These are phyloP conservation scores for Arion vulgaris DNA, from an alignment of 1,140 invertebrate genomes.

Conservation along the genomic window DNA sequence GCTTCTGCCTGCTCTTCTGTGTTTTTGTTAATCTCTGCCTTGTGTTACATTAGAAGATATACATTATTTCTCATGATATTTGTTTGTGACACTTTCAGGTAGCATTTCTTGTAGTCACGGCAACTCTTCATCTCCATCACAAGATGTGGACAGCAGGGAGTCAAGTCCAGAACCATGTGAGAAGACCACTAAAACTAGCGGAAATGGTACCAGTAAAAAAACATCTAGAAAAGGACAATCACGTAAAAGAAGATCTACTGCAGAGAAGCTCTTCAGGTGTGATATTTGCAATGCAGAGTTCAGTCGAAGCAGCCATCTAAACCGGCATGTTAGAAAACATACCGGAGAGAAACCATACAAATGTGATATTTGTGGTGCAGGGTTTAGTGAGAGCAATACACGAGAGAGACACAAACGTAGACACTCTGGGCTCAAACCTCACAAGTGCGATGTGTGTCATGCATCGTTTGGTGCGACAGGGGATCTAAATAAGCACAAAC, in stretches of 20 bases:
- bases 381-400: slow-evolving; percentile 68
- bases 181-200: too few relatives aligned
- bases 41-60: too few relatives aligned
- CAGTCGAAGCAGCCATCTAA: background rate
- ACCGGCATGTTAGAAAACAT: background rate
- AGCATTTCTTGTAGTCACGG: too few relatives aligned
- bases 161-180: too few relatives aligned
- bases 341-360: slow-evolving; percentile 10
- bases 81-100: too few relatives aligned
- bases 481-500: slow-evolving; percentile 6
- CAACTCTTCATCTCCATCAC: too few relatives aligned
- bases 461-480: background rate
- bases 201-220: too few relatives aligned
- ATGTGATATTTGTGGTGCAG: background rate
- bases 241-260: background rate
- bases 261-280: slow-evolving; percentile 31
- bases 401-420: slow-evolving; percentile 38
- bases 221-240: too few relatives aligned
- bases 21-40: too few relatives aligned
- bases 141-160: too few relatives aligned
- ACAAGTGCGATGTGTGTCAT: slow-evolving; percentile 11
- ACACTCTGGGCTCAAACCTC: background rate
- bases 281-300: background rate
- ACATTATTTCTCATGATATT: too few relatives aligned
- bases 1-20: too few relatives aligned